Evolutionary conservation across 2,888 invertebrate species (phyloP).

Genomic region (Agrochola circellaris): DNA sequence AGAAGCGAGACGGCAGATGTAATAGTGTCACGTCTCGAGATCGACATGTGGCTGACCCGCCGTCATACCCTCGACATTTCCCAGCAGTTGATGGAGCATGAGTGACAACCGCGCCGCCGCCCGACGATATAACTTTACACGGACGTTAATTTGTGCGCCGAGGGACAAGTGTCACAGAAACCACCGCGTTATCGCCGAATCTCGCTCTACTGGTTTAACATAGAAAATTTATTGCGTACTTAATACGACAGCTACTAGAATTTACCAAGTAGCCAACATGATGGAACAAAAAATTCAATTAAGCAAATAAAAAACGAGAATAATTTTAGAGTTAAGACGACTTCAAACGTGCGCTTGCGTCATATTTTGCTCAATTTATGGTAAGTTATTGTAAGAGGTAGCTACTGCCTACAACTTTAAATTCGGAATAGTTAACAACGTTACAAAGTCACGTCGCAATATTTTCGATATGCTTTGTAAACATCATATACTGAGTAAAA

Average conservation of each 20-base stretch:
- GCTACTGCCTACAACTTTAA: conserved; percentile 44
- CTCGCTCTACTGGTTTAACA: conserved; percentile 83
- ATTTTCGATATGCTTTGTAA: conserved; percentile 85
- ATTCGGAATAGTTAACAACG: conserved; percentile 67
- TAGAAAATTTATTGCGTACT: conserved; percentile 83
- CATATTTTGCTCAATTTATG: conserved; percentile 68
- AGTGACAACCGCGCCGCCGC: conserved; percentile 85
- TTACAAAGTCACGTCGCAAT: conserved; percentile 81
- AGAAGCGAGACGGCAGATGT: conserved; percentile 86
- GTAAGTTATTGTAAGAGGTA: conserved; percentile 44
- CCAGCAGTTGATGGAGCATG: conserved; percentile 90
- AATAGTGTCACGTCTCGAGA: conserved; percentile 86
- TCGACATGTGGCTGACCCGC: conserved; percentile 89
- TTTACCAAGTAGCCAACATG: conserved; percentile 75
- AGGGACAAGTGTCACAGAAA: conserved; percentile 83
- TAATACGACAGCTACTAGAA: conserved; percentile 87
- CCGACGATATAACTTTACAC: conserved; percentile 87
- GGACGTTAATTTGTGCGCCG: conserved; percentile 87
- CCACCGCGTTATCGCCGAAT: conserved; percentile 83
- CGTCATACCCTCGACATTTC: conserved; percentile 88
- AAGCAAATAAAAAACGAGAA: conserved; percentile 69
- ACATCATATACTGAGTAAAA: conserved; percentile 84
- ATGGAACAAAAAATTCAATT: conserved; percentile 75
- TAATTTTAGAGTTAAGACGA: conserved; percentile 72
- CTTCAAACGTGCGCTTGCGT: conserved; percentile 67